Conservation (phyloP, 2,888 invertebrate genomes). For the Aromia moschata region DNA sequence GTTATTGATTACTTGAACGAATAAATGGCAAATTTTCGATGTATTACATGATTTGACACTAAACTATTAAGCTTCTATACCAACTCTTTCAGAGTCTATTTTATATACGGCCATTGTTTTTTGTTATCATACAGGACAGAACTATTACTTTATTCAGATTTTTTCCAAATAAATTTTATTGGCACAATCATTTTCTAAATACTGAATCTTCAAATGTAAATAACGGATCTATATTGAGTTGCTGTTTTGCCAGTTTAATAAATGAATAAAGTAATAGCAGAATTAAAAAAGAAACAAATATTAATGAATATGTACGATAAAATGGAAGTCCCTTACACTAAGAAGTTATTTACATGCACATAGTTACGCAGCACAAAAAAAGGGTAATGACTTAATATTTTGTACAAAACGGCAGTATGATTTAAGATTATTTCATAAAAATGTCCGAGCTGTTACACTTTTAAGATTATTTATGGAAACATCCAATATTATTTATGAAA, state of each 20-base stretch:
- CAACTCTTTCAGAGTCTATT: constrained; percentile 30
- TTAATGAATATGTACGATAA: constrained; percentile 26
- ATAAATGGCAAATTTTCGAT: constrained; percentile 54
- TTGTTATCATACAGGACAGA: constrained; percentile 18
- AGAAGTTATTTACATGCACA: constrained; percentile 50
- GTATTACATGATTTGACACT: constrained; percentile 59
- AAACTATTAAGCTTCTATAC: constrained; percentile 54
- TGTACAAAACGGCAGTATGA: constrained; percentile 12
- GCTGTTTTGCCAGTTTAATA: background rate
- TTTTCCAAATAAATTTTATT: constrained; percentile 28
- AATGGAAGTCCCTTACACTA: constrained; percentile 54
- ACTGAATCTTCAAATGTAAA: constrained; percentile 6
- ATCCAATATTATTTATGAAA: no score
- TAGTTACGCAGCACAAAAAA: constrained; percentile 39
- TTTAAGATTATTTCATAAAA: background rate
- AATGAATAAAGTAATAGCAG: constrained; percentile 19
- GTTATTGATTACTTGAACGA: constrained; percentile 25
- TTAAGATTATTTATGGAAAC: no score
- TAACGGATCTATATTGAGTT: background rate
- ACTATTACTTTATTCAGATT: constrained; percentile 24
- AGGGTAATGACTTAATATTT: constrained; percentile 32
- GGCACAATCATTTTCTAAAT: constrained; percentile 25
- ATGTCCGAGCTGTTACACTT: no score
- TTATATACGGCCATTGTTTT: constrained; percentile 41
- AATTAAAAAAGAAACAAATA: constrained; percentile 17